Evolutionary conservation across 2,113 vertebrate species (phyloP), one percentile per base, ranked within the genome.

Genomic region (Varanus komodoensis): DNA sequence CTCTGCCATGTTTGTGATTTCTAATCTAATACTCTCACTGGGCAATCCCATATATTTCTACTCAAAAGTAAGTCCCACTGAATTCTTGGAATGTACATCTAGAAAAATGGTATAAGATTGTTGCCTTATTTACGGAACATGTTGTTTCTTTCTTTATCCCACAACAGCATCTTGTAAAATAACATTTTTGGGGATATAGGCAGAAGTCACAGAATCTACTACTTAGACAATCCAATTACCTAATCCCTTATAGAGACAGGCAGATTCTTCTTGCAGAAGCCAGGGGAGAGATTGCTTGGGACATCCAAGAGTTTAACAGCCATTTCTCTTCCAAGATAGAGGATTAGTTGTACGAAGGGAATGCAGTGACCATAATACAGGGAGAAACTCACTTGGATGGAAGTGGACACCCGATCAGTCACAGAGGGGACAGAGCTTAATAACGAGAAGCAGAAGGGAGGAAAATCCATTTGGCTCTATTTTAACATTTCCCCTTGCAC

Each of bases 121-220:
- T 21, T 38, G 21, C 34, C n/a, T 64, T 34, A 67, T 82, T 87
- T 82, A 82, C 25, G 52, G 44, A 75, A 29, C 44, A 82, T 38
- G 3, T 75, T 69, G 57, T 32, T 87, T 69, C 8, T 86, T 87
- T 52, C 68, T 82, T 87, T 75, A 52, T 87, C 79, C 54, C 3
- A 48, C 78, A 87, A 32, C 54, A 82, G 50, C 32, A 82, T 82
- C 87, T 90, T 87, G 68, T 52, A 87, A 84, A 90, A 80, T 79
- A 85, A 90, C 54, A 64, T 29, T 68, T 82, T 87, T 27, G 27
- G 79, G 9, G n/a, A 77, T 68, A 67, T 6, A 68, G 25, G 19
- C 52, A 87, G 52, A 89, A 82, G 67, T 82, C 80, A 82, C 12
- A 67, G 79, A 75, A 91, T 67, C 79, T 85, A 14, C n/a, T 74